These are phyloP conservation scores for Lepidocolaptes lacrymiger DNA, from an alignment of 2,797 vertebrate genomes.

Conservation along the genomic window DNA sequence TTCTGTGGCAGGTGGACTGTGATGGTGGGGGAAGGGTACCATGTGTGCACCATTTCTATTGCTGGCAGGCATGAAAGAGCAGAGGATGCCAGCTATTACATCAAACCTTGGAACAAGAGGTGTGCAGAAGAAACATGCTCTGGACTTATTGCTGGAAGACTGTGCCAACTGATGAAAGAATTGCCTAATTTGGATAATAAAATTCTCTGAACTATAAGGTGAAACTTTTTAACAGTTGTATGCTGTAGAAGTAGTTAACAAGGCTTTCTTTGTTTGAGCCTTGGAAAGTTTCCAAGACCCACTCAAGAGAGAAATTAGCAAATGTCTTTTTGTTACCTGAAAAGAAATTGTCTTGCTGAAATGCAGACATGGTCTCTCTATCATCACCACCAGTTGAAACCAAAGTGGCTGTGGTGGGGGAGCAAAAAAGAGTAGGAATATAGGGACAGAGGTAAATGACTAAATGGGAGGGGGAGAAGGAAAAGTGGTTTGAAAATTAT, in stretches of 20 bases:
- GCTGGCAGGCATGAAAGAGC: not conserved
- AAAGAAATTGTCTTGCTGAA: slow-evolving; percentile 68
- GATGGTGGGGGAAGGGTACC: not conserved
- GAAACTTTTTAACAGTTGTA: slow-evolving; percentile 40
- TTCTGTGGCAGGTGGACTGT: not conserved
- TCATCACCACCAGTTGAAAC: slow-evolving; percentile 31
- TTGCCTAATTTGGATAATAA: slow-evolving; percentile 22
- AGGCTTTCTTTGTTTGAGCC: slow-evolving; percentile 62
- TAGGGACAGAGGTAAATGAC: not conserved
- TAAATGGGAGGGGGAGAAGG: not conserved
- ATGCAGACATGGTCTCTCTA: not conserved
- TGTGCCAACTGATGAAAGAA: not conserved
- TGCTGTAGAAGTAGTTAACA: slow-evolving; percentile 67
- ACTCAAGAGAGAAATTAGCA: slow-evolving; percentile 74
- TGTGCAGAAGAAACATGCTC: not conserved
- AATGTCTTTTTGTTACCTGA: slow-evolving; percentile 70
- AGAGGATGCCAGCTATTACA: slow-evolving; percentile 25
- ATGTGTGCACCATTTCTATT: not conserved
- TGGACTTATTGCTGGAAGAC: not conserved
- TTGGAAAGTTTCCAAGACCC: slow-evolving; percentile 73
- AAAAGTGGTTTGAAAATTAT: slow-evolving; percentile 2
- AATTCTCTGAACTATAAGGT: slow-evolving; percentile 19
- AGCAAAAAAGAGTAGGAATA: not conserved
- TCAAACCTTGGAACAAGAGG: slow-evolving; percentile 30
- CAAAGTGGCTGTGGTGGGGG: not conserved